Percentiles rank a stretch among this genome's conserved stretches.
Evolutionary conservation across 2,888 invertebrate genomes (phyloP).

Genomic region (Mythimna ferrago): DNA sequence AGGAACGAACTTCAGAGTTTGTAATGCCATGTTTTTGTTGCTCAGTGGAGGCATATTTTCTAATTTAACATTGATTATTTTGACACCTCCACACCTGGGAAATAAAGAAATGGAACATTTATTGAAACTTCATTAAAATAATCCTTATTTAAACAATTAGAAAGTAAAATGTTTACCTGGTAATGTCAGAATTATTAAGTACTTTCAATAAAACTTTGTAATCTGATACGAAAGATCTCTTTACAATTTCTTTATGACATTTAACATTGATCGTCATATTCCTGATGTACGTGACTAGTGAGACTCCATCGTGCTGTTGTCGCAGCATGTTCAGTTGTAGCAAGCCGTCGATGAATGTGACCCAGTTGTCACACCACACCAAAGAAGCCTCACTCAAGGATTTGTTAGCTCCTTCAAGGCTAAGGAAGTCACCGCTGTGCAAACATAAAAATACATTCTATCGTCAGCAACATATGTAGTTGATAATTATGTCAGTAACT

Average conservation of each 20-base stretch:
- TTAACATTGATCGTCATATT: slow-evolving; percentile 62
- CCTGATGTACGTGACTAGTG: slow-evolving; percentile 89
- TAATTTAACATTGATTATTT: slow-evolving; percentile 62
- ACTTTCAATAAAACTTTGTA: slow-evolving; percentile 52
- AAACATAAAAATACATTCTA: neutral
- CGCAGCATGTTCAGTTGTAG: slow-evolving; percentile 93
- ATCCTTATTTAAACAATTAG: neutral
- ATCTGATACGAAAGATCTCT: neutral
- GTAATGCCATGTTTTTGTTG: slow-evolving; percentile 45
- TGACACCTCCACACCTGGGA: slow-evolving; percentile 72
- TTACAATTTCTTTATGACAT: slow-evolving; percentile 46
- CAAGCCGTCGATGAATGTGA: slow-evolving; percentile 95
- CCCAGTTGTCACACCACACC: slow-evolving; percentile 94
- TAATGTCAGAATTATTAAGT: slow-evolving; percentile 44
- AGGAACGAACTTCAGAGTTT: slow-evolving; percentile 57
- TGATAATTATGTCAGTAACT: too few relatives aligned
- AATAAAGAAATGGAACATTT: slow-evolving; percentile 5
- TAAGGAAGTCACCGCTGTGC: slow-evolving; percentile 71
- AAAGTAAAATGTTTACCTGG: slow-evolving; percentile 54
- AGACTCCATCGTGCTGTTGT: slow-evolving; percentile 90
- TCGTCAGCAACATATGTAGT: too few relatives aligned
- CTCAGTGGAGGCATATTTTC: slow-evolving; percentile 48
- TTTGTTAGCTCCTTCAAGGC: slow-evolving; percentile 62
- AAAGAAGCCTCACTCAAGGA: slow-evolving; percentile 73
- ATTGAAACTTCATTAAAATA: neutral